Evolutionary conservation across 2,797 vertebrate genomes (phyloP), one percentile per base, ranked within the genome.

Genomic region (Sebastes cheni): DNA sequence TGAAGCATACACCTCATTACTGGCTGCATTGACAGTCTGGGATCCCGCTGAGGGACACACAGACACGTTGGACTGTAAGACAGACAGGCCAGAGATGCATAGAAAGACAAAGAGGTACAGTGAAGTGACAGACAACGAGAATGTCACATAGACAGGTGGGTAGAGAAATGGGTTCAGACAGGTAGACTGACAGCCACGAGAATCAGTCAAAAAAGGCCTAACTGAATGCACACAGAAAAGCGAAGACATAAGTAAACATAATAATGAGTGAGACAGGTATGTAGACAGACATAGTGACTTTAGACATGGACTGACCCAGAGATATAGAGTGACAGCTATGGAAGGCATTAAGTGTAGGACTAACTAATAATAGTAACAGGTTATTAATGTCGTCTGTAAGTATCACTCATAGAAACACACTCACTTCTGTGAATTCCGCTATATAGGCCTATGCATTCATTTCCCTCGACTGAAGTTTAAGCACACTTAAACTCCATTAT

Each of bases 1-100:
- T 93, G 89, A 88, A 91, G 89, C 86, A 89, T 91, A 91, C 88
- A 88, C 91, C 93, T 95, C 95, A 95, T 93, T 95, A 94, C 84
- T 79, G 88, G 92, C 91, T 90, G 90, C 88, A 91, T 89, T 87
- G 92, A 88, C 92, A 91, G 92, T 77, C 90, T 65, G 89, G 81
- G 69, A 69, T 86, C 88, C 87, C 67, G 32, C 87, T 69, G 89
- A 89, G 87, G 87, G 72, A 87, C 83, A 67, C 75, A 74, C 85
- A 89, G 67, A 88, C 87, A 82, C 29, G 42, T 59, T 74, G 78
- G 86, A 82, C 82, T 54, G 64, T 54, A 65, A 90, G 87, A 91
- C 90, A 94, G 88, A 85, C 88, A 84, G 85, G 86, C 80, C 50
- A 52, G 85, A 27, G 83, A 89, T 78, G 60, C 73, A 86, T 60